Evolutionary conservation across 2,888 invertebrate genomes (phyloP).

Genomic region (Apotomis turbidana): DNA sequence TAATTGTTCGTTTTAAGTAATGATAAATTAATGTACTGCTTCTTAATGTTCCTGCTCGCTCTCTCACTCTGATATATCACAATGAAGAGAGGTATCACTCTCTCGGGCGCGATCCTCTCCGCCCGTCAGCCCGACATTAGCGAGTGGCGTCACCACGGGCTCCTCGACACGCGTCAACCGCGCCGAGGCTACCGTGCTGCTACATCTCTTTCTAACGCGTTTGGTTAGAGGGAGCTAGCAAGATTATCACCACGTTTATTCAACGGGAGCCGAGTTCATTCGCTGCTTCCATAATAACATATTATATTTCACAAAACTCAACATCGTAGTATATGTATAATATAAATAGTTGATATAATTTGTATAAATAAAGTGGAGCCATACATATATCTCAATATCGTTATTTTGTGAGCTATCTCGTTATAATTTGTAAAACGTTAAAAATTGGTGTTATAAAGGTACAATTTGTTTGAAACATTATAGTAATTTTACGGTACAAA

Average conservation of each 20-base stretch:
- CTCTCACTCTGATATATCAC: too few species aligned
- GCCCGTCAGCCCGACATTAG: too few species aligned
- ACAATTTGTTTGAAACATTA: constrained; percentile 22
- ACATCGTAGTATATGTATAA: constrained; percentile 31
- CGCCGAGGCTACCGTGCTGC: too few species aligned
- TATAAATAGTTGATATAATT: constrained; percentile 39
- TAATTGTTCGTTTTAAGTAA: too few species aligned
- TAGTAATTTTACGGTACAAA: constrained; percentile 3
- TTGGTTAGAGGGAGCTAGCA: not conserved
- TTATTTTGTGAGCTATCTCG: constrained; percentile 20
- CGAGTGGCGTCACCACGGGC: too few species aligned
- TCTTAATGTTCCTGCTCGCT: too few species aligned
- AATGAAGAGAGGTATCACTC: too few species aligned
- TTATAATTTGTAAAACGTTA: constrained; percentile 34
- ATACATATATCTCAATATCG: constrained; percentile 13
- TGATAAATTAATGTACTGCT: too few species aligned
- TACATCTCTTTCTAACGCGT: not conserved
- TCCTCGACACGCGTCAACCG: too few species aligned
- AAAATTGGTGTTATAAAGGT: constrained; percentile 40
- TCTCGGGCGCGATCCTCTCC: too few species aligned
- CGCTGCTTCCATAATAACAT: constrained; percentile 11
- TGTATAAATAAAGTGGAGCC: constrained; percentile 27
- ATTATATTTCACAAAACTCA: constrained; percentile 37
- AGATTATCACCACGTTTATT: not conserved
- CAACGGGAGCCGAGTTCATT: not conserved